Percentiles rank a stretch among this genome's conserved stretches.
Evolutionary conservation across 23 tunicate species (phyloP).

Genomic region (Diplosoma virens): DNA sequence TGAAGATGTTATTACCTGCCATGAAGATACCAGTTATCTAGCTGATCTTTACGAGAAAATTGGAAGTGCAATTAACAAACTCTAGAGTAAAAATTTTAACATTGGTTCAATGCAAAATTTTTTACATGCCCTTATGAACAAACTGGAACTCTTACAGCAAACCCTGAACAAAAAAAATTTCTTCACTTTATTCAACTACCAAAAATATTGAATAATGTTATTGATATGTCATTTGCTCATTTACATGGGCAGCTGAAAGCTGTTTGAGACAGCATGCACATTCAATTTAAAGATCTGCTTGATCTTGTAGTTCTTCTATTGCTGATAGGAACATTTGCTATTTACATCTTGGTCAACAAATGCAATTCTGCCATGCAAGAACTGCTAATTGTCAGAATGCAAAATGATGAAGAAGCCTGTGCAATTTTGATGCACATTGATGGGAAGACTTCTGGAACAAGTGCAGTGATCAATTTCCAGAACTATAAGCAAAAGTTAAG

Average conservation of each 20-base stretch:
- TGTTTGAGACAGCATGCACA: slow-evolving; percentile 29
- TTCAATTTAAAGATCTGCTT: slow-evolving; percentile 33
- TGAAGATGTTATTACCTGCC: slow-evolving; percentile 39
- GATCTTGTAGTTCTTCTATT: slow-evolving; percentile 21
- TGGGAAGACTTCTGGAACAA: slow-evolving; percentile 28
- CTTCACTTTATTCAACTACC: slow-evolving; percentile 22
- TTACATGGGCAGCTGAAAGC: slow-evolving; percentile 27
- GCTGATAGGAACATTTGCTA: slow-evolving; percentile 23
- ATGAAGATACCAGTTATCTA: slow-evolving; percentile 33
- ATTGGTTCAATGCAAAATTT: background rate
- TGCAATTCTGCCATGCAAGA: slow-evolving; percentile 27
- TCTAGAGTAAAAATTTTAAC: slow-evolving; percentile 22
- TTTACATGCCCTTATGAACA: slow-evolving; percentile 11
- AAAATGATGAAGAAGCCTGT: slow-evolving; percentile 33
- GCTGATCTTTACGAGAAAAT: slow-evolving; percentile 39
- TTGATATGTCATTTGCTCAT: slow-evolving; percentile 28
- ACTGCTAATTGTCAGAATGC: slow-evolving; percentile 19
- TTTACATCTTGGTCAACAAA: slow-evolving; percentile 24
- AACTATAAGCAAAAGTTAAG: slow-evolving; percentile 24
- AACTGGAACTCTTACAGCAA: slow-evolving; percentile 23
- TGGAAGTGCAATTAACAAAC: slow-evolving; percentile 24
- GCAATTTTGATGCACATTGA: slow-evolving; percentile 25
- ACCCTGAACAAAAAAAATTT: slow-evolving; percentile 21
- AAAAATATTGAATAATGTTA: slow-evolving; percentile 12
- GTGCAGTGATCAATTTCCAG: slow-evolving; percentile 30